Evolutionary conservation across 2,888 invertebrate species (phyloP).

Genomic region (Polydrusus pterygomalis): DNA sequence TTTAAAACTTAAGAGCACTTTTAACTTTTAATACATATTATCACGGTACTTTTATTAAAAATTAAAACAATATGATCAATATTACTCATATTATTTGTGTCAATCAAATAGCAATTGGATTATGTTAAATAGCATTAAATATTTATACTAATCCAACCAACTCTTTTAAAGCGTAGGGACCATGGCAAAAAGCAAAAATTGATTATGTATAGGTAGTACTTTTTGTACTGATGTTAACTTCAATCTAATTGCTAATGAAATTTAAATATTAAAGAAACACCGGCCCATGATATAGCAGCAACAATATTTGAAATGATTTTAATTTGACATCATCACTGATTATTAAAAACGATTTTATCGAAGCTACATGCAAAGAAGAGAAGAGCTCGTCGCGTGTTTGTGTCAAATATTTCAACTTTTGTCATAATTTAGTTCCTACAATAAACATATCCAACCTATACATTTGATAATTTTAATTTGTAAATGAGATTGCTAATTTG

Average conservation of each 20-base stretch:
- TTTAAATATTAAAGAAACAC: slow-evolving; percentile 26
- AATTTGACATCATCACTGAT: slow-evolving; percentile 56
- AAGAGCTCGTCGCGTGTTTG: slow-evolving; percentile 49
- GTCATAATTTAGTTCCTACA: slow-evolving; percentile 45
- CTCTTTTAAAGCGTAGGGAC: neutral
- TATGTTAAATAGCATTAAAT: no score
- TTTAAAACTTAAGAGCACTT: no score
- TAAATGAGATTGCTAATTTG: slow-evolving; percentile 44
- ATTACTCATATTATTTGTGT: no score
- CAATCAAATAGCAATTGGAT: no score
- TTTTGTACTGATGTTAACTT: slow-evolving; percentile 15
- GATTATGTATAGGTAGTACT: neutral
- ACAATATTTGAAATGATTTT: slow-evolving; percentile 54
- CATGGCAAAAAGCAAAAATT: neutral
- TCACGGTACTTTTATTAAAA: no score
- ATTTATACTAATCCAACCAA: no score
- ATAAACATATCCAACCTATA: slow-evolving; percentile 45
- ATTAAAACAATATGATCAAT: no score
- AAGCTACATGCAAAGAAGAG: slow-evolving; percentile 51
- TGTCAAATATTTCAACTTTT: slow-evolving; percentile 53
- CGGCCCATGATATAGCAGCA: slow-evolving; percentile 40
- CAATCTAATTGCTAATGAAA: slow-evolving; percentile 33
- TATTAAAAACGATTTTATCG: slow-evolving; percentile 54
- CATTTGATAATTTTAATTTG: slow-evolving; percentile 43
- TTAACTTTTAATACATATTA: no score